phyloP scores from a whole-genome alignment of 2,797 vertebrate species.

The Lagorchestes hirsutus region DNA sequence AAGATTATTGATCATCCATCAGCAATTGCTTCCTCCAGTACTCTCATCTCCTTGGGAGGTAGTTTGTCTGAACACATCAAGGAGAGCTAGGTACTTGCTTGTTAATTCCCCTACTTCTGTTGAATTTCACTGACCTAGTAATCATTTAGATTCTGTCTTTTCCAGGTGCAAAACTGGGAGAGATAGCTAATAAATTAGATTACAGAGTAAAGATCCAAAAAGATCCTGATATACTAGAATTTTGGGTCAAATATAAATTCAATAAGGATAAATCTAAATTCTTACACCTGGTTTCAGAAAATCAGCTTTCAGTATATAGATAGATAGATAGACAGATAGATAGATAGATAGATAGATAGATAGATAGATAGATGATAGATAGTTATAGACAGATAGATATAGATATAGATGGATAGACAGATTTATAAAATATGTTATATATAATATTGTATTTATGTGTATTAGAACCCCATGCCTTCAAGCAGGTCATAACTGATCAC shows the following conservation, averaged over 20 bases:
- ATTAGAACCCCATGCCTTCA: no score
- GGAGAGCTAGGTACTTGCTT: neutral
- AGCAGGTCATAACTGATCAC: no score
- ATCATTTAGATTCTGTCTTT: neutral
- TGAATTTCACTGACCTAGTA: neutral
- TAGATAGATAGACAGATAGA: no score
- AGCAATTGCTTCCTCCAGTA: neutral
- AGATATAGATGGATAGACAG: no score
- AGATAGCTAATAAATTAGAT: neutral
- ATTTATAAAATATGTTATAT: neutral
- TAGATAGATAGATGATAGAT: no score
- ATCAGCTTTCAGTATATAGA: neutral
- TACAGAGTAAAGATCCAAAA: neutral
- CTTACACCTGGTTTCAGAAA: neutral
- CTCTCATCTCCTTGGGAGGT: neutral
- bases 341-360: no score
- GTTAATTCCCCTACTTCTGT: neutral
- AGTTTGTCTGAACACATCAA: neutral
- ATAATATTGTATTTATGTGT: no score
- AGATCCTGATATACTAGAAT: neutral
- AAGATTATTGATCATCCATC: neutral
- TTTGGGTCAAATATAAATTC: neutral
- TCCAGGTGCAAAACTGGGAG: neutral
- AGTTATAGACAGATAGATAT: no score
- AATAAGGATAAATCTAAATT: neutral